Evolutionary conservation across 2,113 vertebrate species (phyloP).

Genomic region (Microtus ochrogaster): DNA sequence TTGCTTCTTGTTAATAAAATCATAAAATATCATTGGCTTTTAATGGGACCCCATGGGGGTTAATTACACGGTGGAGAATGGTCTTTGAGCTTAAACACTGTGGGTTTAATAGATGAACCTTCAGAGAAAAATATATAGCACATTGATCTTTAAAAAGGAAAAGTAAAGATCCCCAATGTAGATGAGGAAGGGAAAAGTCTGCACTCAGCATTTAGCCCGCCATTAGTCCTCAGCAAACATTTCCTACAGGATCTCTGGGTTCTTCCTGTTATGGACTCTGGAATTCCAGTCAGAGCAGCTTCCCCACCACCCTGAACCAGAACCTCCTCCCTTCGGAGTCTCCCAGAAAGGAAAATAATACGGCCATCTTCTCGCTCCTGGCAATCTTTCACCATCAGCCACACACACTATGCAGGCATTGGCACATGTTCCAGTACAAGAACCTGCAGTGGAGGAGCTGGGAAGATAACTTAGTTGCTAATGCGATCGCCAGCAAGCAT

Average conservation of each 20-base stretch:
- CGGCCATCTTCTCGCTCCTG: neutral
- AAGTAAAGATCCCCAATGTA: conserved; percentile 64
- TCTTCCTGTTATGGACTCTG: conserved; percentile 68
- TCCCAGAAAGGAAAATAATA: neutral
- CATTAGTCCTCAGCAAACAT: conserved; percentile 60
- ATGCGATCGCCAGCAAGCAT: neutral
- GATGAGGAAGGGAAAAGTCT: conserved; percentile 62
- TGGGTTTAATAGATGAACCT: conserved; percentile 72
- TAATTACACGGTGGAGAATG: conserved; percentile 69
- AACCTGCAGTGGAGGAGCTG: neutral
- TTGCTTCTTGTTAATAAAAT: conserved; percentile 71
- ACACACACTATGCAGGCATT: accelerated
- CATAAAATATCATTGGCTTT: conserved; percentile 67
- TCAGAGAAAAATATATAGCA: conserved; percentile 53
- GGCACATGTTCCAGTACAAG: neutral
- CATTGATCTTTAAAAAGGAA: conserved; percentile 73
- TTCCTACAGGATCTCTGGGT: conserved; percentile 63
- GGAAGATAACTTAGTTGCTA: neutral
- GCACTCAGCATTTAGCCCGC: conserved; percentile 58
- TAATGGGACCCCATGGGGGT: conserved; percentile 73
- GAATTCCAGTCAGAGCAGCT: conserved; percentile 12
- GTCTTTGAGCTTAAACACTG: conserved; percentile 31
- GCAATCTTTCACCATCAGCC: too few relatives aligned
- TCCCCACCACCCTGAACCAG: neutral
- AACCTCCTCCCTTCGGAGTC: neutral